Percentiles rank a stretch among this genome's conserved stretches.
Evolutionary conservation across 2,888 invertebrate species (phyloP).

Genomic region (Eupithecia centaureata): DNA sequence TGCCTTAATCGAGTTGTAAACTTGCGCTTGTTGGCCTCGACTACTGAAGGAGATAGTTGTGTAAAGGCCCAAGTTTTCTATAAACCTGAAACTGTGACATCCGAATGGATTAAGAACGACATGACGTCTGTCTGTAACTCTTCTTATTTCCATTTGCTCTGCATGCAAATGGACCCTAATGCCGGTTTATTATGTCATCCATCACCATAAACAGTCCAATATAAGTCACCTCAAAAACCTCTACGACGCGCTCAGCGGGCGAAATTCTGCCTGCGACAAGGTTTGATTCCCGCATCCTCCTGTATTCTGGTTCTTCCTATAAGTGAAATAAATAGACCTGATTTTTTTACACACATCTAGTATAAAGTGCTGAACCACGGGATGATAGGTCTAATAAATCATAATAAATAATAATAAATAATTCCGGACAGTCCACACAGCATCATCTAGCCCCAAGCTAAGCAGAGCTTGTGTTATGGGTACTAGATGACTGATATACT

Average conservation of each 20-base stretch:
- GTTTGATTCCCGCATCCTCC: no score
- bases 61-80: conserved; percentile 7
- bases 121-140: background rate
- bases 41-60: conserved; percentile 19
- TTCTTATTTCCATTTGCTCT: background rate
- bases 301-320: no score
- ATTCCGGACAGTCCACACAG: no score
- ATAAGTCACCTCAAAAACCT: background rate
- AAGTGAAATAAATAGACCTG: no score
- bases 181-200: background rate
- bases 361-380: background rate
- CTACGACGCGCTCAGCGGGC: no score
- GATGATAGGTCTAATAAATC: no score
- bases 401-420: no score
- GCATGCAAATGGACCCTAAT: background rate
- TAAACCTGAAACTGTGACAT: conserved; percentile 5
- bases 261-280: no score
- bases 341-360: no score
- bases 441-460: no score
- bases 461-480: no score
- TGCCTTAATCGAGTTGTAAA: conserved; percentile 25
- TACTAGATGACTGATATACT: no score
- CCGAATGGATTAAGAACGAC: conserved; percentile 10
- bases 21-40: conserved; percentile 30
- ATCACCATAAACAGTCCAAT: background rate